Evolutionary conservation across 2,797 vertebrate genomes (phyloP), one percentile per base, ranked within the genome.

Genomic region (Hemibagrus guttatus): DNA sequence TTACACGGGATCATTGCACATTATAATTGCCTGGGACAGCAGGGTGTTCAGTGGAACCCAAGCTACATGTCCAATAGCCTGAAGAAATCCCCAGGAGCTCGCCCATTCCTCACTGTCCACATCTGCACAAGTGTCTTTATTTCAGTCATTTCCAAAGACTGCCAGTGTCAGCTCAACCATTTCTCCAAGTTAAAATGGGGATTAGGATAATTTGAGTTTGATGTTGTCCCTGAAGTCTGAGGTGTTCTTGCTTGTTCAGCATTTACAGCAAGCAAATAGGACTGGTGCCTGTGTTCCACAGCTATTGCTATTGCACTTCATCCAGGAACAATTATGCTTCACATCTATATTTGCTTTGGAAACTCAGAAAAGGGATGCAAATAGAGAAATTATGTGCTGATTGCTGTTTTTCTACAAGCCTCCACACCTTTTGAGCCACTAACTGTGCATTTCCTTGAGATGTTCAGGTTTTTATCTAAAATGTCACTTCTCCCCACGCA

Each of bases 11-110:
- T 95, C 93, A 93, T 89, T 93, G 92, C 93, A 86, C 93, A 89
- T 91, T 92, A 91, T 94, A 94, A 95, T 94, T 92, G 92, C 92
- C 93, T 89, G 90, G 91, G 92, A 92, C 89, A 93, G 87, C 89
- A 92, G 90, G 90, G 89, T 52, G 56, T 88, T 78, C 84, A 61
- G 78, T 35, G 56, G 78, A 86, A 64, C 84, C 88, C 87, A 88
- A 86, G 86, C 52, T 78, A 56, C 35, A 86, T 89, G 90, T 91
- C 84, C 90, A 83, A 23, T 87, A 91, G 91, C 93, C 93, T 91
- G 92, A 92, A 82, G 87, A 88, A 87, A 87, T 86, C 92, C 90
- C 92, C 80, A 84, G 91, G 85, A 80, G 78, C 52, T 31, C 31
- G 49, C 35, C 75, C 2, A 12, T 72, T 52, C 84, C 82, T 85